Evolutionary conservation across 2,888 invertebrate species (phyloP), one percentile per base, ranked within the genome.

Genomic region (Lepas anatifera): DNA sequence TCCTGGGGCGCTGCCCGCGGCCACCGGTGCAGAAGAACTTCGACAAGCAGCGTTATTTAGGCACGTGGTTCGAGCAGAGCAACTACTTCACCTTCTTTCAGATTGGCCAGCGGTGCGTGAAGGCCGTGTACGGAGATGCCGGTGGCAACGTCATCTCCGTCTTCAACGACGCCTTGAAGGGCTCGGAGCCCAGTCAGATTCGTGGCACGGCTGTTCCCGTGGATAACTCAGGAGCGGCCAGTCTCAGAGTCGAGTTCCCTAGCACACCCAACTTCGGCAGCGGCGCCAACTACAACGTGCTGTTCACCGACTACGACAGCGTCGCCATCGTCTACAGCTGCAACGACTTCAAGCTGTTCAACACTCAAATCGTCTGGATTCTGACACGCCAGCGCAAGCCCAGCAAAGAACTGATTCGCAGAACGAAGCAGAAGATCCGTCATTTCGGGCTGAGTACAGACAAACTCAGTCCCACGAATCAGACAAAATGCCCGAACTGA

Each of bases 311-410:
- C 68, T 76, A 76, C 70, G 69, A 68, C 27, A 73, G 69, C 41
- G 74, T 73, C 50, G 70, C 75, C 29, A 70, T 76, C 46, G 74
- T 76, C 13, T 76, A 74, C 74, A 71, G 73, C 18, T 76, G 76
- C 64, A 66, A 52, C 27, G 70, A 72, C 35, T 52, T 63, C 25
- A 68, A 67, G 25, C 29, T 68, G n/a, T 22, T 48, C 46, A 66
- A 72, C 46, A 35, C 64, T 37, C 70, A 72, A 58, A 41, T 71
- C 43, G 41, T 72, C 37, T 72, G 71, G 71, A 29, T 71, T 25
- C 64, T 72, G 43, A 71, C 58, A 41, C 68, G 72, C 10, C 63
- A 66, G 3, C 70, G 43, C 22, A 41, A 52, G 27, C 72, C 72
- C 7, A 27, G 46, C 27, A 37, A 63, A 16, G 27, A 27, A n/a